Evolutionary conservation across 1,140 invertebrate species (phyloP), one percentile per base, ranked within the genome.

Genomic region (Myzus persicae): DNA sequence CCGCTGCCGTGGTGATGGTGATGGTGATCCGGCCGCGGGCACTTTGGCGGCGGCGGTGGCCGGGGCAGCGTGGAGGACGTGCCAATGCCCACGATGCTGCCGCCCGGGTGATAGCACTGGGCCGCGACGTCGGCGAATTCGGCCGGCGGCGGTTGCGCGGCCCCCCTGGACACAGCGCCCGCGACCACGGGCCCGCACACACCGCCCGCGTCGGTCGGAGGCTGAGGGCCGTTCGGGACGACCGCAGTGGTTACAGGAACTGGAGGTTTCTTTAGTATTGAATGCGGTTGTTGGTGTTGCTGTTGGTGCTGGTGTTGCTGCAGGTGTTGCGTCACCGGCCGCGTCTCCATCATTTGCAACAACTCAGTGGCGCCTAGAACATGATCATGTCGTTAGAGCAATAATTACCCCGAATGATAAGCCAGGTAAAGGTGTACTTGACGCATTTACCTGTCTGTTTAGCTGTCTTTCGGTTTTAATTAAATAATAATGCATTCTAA

Each of bases 281-380:
- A 94, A 40, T 93, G 93, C 7, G 93, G 93, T 44, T 93, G 93
- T 20, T 93, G 87, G 24, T 94, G 93, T 24, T 44, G 90, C 18
- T 85, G 31, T 76, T 67, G 87, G 9, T 93, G 87, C 11, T 94
- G 93, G 26, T 54, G 90, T 1, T 93, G 91, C 42, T 46, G 87
- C 26, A 85, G 26, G 93, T 54, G 85, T n/a, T 44, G 93, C 26
- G 88, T 31, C 36, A 59, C 91, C n/a, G 91, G 84, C 22, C 94
- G 91, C 44, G 59, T 94, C 44, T 94, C 94, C 87, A 94, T 94
- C 93, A 94, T 94, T 51, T 94, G 94, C 42, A 94, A 76, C 8
- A 94, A 81, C 85, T 94, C 94, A 2, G 94, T 94, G 38, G 94
- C 94, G 18, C 94, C 94, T 94, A 92, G 89, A 42, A 40, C 24